Evolutionary conservation across 2,888 invertebrate genomes (phyloP).

Genomic region (Meghimatium bilineatum): DNA sequence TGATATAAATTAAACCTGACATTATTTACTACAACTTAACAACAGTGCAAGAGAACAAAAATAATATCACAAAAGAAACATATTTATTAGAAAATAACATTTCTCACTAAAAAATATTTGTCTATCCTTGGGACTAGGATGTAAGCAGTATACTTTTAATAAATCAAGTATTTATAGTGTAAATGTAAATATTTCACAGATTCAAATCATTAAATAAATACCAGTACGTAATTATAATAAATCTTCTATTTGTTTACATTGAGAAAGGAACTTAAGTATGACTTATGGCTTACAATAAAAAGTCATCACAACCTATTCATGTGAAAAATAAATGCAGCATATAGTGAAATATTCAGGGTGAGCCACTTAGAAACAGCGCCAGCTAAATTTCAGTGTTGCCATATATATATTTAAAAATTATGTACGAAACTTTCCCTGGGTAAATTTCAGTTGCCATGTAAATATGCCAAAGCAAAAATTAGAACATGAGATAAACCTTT

Average conservation of each 20-base stretch:
- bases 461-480: too few species aligned
- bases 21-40: too few species aligned
- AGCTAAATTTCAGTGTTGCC: too few species aligned
- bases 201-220: too few species aligned
- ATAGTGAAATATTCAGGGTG: background rate
- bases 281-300: background rate
- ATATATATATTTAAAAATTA: too few species aligned
- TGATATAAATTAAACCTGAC: too few species aligned
- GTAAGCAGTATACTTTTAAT: too few species aligned
- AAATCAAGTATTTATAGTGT: background rate
- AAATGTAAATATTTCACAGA: background rate
- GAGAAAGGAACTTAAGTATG: background rate
- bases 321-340: background rate
- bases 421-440: too few species aligned
- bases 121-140: background rate
- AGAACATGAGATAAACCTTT: too few species aligned
- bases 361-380: background rate
- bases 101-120: background rate
- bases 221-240: too few species aligned
- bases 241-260: too few species aligned
- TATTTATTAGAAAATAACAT: background rate
- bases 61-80: background rate
- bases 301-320: slow-evolving; percentile 14
- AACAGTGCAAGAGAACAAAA: background rate
- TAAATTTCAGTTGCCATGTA: too few species aligned